Evolutionary conservation across 2,888 invertebrate species (phyloP).

Genomic region (Chymomyza amoena): DNA sequence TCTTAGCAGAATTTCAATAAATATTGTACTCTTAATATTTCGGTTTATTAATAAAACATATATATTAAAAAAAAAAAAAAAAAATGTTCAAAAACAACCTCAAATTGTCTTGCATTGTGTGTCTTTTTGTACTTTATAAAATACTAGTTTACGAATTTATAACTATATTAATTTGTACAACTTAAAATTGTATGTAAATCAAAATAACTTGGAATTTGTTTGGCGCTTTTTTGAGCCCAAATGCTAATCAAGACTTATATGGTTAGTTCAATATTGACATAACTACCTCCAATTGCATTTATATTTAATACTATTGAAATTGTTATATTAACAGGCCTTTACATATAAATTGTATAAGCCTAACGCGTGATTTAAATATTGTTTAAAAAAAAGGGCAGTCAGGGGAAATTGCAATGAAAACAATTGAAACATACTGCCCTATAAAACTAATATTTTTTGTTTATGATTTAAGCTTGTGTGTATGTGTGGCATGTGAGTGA

Average conservation of each 20-base stretch:
- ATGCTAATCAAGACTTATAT: neutral
- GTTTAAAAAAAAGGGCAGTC: neutral
- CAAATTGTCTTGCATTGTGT: conserved; percentile 73
- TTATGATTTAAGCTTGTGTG: neutral
- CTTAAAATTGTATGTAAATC: conserved; percentile 46
- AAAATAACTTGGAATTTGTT: neutral
- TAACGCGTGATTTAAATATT: neutral
- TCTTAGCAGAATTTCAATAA: conserved; percentile 70
- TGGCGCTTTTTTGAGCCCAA: neutral
- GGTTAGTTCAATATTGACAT: conserved; percentile 52
- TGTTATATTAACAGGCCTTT: conserved; percentile 3
- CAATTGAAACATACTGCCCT: neutral
- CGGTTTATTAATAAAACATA: conserved; percentile 77
- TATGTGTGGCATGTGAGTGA: neutral
- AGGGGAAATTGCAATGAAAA: too few relatives aligned
- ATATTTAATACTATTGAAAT: neutral
- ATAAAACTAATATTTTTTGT: neutral
- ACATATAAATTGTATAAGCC: conserved; percentile 23
- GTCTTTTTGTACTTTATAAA: conserved; percentile 63
- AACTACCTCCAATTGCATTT: conserved; percentile 44
- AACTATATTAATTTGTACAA: conserved; percentile 61
- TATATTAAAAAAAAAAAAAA: conserved; percentile 72
- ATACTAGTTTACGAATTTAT: conserved; percentile 53
- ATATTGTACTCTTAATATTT: conserved; percentile 77
- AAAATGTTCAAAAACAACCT: conserved; percentile 54